A percentile compares a stretch with the other conserved stretches of the same genome.
Conservation (phyloP, 2,888 invertebrate species). For the Drosophila melanosoma region DNA sequence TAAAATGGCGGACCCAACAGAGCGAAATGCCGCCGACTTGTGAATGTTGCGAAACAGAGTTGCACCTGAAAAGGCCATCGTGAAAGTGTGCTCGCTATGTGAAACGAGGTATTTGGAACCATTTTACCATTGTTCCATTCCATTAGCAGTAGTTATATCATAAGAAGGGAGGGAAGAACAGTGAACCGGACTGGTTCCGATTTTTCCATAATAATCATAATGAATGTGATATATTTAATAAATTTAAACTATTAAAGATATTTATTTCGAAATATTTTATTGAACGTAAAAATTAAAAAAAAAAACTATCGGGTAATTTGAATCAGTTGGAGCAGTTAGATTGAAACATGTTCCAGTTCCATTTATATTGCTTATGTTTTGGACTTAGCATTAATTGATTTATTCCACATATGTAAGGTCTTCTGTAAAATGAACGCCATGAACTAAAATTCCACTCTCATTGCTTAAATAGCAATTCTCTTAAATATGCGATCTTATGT, state of each 20-base stretch:
- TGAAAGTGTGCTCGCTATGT: conserved; percentile 57
- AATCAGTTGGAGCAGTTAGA: neutral
- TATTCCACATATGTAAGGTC: neutral
- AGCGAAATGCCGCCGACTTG: conserved; percentile 68
- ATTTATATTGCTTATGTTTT: neutral
- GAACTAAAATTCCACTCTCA: neutral
- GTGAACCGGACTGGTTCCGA: conserved; percentile 29
- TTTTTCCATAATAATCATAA: neutral
- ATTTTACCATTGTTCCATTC: conserved; percentile 28
- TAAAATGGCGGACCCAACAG: conserved; percentile 78
- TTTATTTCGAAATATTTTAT: neutral
- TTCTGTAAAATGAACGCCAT: neutral
- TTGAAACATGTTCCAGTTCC: neutral
- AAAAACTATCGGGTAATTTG: neutral
- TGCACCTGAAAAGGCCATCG: conserved; percentile 77
- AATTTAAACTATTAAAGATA: neutral
- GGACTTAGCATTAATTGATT: neutral
- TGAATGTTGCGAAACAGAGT: conserved; percentile 78
- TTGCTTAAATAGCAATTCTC: neutral
- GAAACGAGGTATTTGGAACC: conserved; percentile 36
- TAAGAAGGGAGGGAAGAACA: conserved; percentile 4
- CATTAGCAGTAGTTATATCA: conserved; percentile 53
- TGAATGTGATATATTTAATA: neutral
- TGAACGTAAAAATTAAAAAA: neutral
- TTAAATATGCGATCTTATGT: neutral